Percentiles rank a stretch among this genome's conserved stretches.
phyloP scores from a whole-genome alignment of 2,797 vertebrate species.

The Epinephelus coioides region DNA sequence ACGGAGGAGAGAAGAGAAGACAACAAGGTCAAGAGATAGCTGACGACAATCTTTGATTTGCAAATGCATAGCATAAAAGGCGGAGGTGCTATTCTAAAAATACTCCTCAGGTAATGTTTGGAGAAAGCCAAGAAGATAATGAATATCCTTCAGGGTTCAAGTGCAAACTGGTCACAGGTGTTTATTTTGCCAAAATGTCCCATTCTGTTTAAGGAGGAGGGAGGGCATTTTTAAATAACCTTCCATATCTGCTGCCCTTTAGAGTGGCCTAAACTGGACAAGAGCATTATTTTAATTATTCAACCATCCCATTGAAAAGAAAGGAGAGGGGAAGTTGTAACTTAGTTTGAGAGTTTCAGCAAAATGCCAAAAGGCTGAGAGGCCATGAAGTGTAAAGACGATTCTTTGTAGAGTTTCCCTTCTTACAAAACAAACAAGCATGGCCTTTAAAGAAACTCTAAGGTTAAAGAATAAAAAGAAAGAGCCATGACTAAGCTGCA shows the following conservation, averaged over 20 bases:
- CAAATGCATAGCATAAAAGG: constrained; percentile 30
- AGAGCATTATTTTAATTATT: background rate
- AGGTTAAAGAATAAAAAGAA: constrained; percentile 25
- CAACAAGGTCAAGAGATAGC: constrained; percentile 42
- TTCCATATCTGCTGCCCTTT: background rate
- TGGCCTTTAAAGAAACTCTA: constrained; percentile 44
- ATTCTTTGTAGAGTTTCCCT: constrained; percentile 30
- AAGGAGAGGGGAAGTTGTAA: background rate
- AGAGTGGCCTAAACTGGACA: background rate
- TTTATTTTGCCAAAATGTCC: background rate
- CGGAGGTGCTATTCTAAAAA: constrained; percentile 17
- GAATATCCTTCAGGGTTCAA: constrained; percentile 2
- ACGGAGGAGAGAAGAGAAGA: constrained; percentile 38
- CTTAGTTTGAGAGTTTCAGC: constrained; percentile 14
- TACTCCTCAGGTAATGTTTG: constrained; percentile 6
- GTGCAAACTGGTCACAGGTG: background rate
- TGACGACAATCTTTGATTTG: constrained; percentile 36
- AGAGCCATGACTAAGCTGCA: constrained; percentile 6
- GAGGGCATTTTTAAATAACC: background rate
- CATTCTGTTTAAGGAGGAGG: background rate
- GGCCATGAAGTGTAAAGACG: constrained; percentile 31
- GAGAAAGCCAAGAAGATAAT: background rate
- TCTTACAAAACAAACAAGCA: constrained; percentile 55
- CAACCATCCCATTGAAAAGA: background rate
- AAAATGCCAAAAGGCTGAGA: constrained; percentile 54